Conservation (phyloP, 2,113 vertebrate genomes). For the Engraulis encrasicolus region DNA sequence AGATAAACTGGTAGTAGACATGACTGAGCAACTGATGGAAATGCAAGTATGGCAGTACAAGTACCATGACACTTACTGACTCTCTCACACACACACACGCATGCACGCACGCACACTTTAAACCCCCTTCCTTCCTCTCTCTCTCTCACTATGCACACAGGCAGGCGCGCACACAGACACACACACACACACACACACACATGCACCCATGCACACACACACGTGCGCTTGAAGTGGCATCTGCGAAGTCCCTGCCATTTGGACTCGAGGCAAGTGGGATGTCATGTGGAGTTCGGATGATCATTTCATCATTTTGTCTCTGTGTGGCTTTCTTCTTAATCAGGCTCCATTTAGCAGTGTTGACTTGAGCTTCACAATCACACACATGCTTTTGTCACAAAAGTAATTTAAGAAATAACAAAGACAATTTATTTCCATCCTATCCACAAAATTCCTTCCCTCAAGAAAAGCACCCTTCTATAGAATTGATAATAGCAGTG, state of each 20-base stretch:
- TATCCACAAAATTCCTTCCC: too few species aligned
- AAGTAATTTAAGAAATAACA: neutral
- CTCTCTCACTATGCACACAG: too few species aligned
- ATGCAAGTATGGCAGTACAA: too few species aligned
- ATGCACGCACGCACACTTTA: neutral
- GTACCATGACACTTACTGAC: neutral
- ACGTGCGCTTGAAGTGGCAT: neutral
- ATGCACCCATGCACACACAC: too few species aligned
- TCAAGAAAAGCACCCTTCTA: too few species aligned
- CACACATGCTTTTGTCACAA: too few species aligned
- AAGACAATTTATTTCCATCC: too few species aligned
- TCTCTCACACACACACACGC: neutral
- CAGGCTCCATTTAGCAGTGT: slow-evolving; percentile 35
- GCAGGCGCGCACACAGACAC: neutral
- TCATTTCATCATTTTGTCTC: slow-evolving; percentile 19
- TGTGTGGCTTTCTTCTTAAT: slow-evolving; percentile 28
- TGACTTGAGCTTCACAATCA: neutral
- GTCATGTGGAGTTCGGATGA: slow-evolving; percentile 11
- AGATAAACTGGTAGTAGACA: too few species aligned
- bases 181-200: neutral
- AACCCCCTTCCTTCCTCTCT: too few species aligned
- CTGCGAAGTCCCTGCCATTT: slow-evolving; percentile 36
- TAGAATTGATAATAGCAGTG: too few species aligned
- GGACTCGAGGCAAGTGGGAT: neutral
- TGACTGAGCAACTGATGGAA: too few species aligned